Evolutionary conservation across 2,113 vertebrate genomes (phyloP).

Genomic region (Gymnorhina tibicen): DNA sequence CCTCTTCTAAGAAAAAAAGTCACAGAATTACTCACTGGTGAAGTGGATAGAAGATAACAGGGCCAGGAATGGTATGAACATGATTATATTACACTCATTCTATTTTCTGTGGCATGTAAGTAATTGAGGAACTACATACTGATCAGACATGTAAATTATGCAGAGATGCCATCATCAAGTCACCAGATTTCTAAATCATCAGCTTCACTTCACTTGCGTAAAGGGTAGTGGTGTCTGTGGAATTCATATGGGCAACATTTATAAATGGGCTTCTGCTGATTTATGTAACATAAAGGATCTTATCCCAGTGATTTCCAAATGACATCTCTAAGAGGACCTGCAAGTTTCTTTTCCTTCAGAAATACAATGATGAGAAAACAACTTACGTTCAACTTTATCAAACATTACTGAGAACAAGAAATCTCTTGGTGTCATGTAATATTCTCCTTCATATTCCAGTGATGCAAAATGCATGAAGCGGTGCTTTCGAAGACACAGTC

Average conservation of each 20-base stretch:
- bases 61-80: not conserved
- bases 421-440: slow-evolving; percentile 96
- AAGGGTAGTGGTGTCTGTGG: not conserved
- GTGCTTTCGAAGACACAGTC: slow-evolving; percentile 70
- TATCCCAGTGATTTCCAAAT: not conserved
- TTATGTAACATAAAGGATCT: not conserved
- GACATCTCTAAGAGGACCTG: not conserved
- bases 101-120: not conserved
- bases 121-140: not conserved
- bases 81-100: not conserved
- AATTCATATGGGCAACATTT: not conserved
- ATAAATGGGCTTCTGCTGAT: not conserved
- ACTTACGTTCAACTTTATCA: slow-evolving; percentile 89
- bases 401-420: slow-evolving; percentile 94
- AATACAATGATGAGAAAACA: not conserved
- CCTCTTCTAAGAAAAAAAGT: not conserved
- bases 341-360: not conserved
- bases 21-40: not conserved
- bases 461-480: slow-evolving; percentile 93
- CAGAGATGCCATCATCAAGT: not conserved
- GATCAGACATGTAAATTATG: not conserved
- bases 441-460: slow-evolving; percentile 81
- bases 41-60: not conserved
- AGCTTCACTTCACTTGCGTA: not conserved
- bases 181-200: not conserved